These are phyloP conservation scores for Megaustenia siamemsis DNA, from an alignment of 2,888 invertebrate species.

Conservation along the genomic window DNA sequence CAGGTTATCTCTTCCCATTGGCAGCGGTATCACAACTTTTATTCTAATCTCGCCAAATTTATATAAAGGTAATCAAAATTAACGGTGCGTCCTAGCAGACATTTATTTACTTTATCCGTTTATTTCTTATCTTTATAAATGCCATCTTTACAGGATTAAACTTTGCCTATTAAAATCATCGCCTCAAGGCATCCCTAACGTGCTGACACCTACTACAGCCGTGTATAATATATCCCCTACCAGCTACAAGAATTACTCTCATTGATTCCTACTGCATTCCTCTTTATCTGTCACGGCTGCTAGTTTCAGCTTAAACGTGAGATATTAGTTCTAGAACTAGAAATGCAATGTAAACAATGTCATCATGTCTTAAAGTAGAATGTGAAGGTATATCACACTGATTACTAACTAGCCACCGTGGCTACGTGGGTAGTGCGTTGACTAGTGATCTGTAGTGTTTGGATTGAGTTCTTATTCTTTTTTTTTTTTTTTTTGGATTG, in stretches of 20 bases:
- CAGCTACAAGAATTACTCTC: constrained; percentile 17
- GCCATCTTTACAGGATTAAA: constrained; percentile 32
- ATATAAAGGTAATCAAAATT: constrained; percentile 48
- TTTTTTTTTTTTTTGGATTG: too few species aligned
- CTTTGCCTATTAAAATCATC: background rate
- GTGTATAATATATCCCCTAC: constrained; percentile 33
- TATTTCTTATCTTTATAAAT: constrained; percentile 35
- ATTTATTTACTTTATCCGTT: constrained; percentile 35
- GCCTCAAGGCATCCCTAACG: constrained; percentile 13
- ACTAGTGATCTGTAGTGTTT: too few species aligned
- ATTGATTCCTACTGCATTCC: constrained; percentile 17
- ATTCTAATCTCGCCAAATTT: constrained; percentile 9
- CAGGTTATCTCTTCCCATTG: constrained; percentile 31
- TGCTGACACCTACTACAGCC: constrained; percentile 37
- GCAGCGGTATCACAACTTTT: background rate
- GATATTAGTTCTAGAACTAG: too few species aligned
- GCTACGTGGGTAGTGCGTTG: too few species aligned
- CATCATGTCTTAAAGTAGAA: too few species aligned
- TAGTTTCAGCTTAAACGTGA: too few species aligned
- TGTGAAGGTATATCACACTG: too few species aligned
- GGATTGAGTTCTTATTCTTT: too few species aligned
- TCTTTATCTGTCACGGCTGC: background rate
- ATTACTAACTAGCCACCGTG: too few species aligned
- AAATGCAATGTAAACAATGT: too few species aligned
- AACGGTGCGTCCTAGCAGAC: constrained; percentile 31